Conservation (phyloP, 2,113 vertebrate genomes). For the Crotalus tigris region DNA sequence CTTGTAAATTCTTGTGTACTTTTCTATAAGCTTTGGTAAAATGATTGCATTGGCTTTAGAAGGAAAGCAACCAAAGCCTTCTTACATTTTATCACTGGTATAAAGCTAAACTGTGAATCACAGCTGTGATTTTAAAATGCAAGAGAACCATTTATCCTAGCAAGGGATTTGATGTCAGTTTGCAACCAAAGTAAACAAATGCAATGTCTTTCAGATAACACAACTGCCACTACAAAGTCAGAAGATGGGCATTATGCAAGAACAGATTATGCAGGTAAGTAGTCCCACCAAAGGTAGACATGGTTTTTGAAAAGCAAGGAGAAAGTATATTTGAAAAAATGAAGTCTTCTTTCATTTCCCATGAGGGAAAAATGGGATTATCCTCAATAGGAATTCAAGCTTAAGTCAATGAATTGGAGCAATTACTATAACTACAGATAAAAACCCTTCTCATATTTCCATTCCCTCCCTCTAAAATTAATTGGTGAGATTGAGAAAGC, state of each 20-base stretch:
- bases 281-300: background rate
- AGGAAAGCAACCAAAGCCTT: background rate
- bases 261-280: constrained; percentile 88
- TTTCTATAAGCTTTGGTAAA: background rate
- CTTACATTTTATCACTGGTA: background rate
- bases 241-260: constrained; percentile 91
- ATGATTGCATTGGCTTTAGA: background rate
- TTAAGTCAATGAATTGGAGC: background rate
- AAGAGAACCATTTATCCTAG: background rate
- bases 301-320: background rate
- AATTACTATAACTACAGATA: background rate
- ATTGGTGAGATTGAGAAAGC: background rate
- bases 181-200: background rate
- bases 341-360: background rate
- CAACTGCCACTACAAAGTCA: constrained; percentile 84
- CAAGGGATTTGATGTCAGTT: background rate
- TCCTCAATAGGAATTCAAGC: background rate
- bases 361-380: background rate
- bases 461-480: background rate
- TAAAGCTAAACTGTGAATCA: background rate
- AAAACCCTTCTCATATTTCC: background rate
- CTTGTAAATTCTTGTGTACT: background rate
- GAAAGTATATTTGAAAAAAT: background rate
- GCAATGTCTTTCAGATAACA: constrained; percentile 79
- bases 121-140: background rate